phyloP scores from a whole-genome alignment of 1,140 invertebrate species.

The Drosophila mojavensis region DNA sequence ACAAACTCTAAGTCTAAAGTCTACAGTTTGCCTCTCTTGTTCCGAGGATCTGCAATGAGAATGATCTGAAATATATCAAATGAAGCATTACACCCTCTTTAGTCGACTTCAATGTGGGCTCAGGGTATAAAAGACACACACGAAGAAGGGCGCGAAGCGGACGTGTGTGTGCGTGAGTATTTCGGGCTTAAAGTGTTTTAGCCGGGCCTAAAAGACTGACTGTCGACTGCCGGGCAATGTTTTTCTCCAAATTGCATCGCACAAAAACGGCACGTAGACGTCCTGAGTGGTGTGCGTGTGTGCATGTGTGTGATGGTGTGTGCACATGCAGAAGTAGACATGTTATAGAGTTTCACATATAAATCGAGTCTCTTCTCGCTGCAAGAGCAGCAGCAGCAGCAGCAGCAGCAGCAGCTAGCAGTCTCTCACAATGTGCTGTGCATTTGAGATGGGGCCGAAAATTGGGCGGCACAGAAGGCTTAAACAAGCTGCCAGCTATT shows the following conservation, averaged over 20 bases:
- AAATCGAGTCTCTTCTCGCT: constrained; percentile 57
- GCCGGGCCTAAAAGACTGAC: constrained; percentile 41
- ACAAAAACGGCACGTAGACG: constrained; percentile 69
- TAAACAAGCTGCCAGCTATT: constrained; percentile 75
- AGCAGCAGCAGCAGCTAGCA: constrained; percentile 9
- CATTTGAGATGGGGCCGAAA: constrained; percentile 37
- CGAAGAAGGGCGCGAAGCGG: too few species aligned
- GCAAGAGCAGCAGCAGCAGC: constrained; percentile 10
- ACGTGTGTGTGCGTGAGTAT: constrained; percentile 21
- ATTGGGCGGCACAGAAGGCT: constrained; percentile 36
- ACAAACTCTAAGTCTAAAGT: too few species aligned
- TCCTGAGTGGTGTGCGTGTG: constrained; percentile 29
- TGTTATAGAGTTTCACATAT: constrained; percentile 72
- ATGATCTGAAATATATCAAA: too few species aligned
- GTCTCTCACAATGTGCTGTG: constrained; percentile 32
- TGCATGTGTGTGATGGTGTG: constrained; percentile 39
- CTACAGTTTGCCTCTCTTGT: too few species aligned
- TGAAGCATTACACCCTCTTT: too few species aligned
- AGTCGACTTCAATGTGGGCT: too few species aligned
- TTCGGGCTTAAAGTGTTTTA: constrained; percentile 44
- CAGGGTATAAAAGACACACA: too few species aligned
- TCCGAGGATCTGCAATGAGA: too few species aligned
- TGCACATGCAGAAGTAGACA: constrained; percentile 49
- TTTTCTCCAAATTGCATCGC: constrained; percentile 54
- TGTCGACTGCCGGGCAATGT: constrained; percentile 19